A percentile compares a stretch with the other conserved stretches of the same genome.
These are phyloP conservation scores for Beaufortia kweichowensis DNA, from an alignment of 2,113 vertebrate species.

Conservation along the genomic window DNA sequence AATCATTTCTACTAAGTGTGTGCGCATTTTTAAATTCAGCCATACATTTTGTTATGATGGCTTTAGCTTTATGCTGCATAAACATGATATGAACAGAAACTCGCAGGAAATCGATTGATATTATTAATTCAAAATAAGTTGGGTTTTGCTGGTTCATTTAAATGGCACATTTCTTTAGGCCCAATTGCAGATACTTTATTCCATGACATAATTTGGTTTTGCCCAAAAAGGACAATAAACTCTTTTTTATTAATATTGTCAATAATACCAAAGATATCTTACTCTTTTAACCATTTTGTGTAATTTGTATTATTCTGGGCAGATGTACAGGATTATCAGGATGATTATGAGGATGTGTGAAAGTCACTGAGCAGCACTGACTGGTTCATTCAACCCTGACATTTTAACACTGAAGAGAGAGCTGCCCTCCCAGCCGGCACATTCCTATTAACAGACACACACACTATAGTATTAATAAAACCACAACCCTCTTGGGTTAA, in stretches of 20 bases:
- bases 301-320: neutral
- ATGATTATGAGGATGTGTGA: constrained; percentile 23
- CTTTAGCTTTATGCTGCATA: neutral
- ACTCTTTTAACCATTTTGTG: neutral
- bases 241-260: no score
- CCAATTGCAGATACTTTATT: neutral
- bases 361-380: constrained; percentile 40
- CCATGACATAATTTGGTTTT: no score
- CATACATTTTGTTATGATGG: neutral
- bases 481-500: neutral
- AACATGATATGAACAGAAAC: neutral
- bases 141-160: neutral
- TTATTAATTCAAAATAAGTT: neutral
- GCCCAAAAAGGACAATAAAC: no score
- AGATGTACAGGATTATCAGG: neutral
- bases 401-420: constrained; percentile 42
- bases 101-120: neutral
- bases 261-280: neutral
- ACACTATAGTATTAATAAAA: neutral
- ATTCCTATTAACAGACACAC: constrained; percentile 32
- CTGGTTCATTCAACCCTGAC: constrained; percentile 35
- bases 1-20: neutral
- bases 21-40: neutral
- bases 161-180: neutral
- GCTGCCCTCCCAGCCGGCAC: constrained; percentile 39